Evolutionary conservation across 2,888 invertebrate species (phyloP).

Genomic region (Nephrotoma appendiculata): DNA sequence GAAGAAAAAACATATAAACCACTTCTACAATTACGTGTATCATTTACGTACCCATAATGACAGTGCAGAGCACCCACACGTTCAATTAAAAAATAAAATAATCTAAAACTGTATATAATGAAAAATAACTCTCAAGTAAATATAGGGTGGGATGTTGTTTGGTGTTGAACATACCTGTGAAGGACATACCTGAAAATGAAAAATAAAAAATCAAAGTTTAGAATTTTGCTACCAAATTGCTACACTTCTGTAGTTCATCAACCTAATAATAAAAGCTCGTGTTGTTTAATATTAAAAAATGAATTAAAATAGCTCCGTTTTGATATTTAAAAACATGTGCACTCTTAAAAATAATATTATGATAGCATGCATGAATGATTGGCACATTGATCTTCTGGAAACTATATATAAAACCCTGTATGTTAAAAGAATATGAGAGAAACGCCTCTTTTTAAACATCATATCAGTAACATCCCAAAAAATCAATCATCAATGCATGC

Average conservation of each 20-base stretch:
- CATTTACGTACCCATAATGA: neutral
- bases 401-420: neutral
- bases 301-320: neutral
- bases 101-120: neutral
- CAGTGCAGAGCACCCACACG: neutral
- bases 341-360: neutral
- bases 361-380: neutral
- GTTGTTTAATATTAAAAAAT: neutral
- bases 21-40: neutral
- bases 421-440: neutral
- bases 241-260: neutral
- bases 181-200: neutral
- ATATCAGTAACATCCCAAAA: neutral
- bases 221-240: neutral
- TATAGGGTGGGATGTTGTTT: neutral
- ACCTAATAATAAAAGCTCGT: neutral
- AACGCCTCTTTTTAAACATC: neutral
- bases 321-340: neutral
- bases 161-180: neutral
- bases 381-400: neutral
- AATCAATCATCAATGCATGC: neutral
- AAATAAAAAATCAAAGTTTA: neutral
- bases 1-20: neutral
- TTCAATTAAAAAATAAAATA: neutral
- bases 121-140: neutral